Conservation (phyloP, 2,888 invertebrate species). For the Zaprionus bogoriensis region DNA sequence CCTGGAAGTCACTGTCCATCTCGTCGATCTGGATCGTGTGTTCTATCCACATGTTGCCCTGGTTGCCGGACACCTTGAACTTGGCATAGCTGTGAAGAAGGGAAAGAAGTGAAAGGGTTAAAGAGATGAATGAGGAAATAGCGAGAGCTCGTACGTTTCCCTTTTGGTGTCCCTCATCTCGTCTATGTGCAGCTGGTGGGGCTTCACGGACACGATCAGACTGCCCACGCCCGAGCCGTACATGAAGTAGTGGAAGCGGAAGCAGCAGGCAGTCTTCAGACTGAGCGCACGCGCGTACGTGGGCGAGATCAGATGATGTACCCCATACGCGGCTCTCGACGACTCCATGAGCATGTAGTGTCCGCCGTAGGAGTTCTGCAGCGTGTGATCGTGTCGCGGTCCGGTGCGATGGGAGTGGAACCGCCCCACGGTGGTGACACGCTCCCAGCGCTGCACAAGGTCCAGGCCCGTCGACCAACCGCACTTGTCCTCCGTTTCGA, state of each 20-base stretch:
- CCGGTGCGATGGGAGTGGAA: no score
- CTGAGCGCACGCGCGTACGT: conserved; percentile 84
- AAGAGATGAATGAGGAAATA: no score
- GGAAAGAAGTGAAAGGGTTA: no score
- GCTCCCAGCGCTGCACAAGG: conserved; percentile 88
- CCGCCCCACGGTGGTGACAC: conserved; percentile 86
- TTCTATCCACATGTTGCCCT: conserved; percentile 88
- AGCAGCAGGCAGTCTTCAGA: conserved; percentile 84
- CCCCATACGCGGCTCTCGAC: neutral
- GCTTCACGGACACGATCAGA: conserved; percentile 84
- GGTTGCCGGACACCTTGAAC: conserved; percentile 87
- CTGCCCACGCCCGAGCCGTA: conserved; percentile 86
- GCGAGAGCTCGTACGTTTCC: conserved; percentile 34
- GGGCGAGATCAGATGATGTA: conserved; percentile 88
- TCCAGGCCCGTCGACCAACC: conserved; percentile 89
- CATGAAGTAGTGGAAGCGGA: conserved; percentile 91
- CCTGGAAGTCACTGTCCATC: conserved; percentile 85
- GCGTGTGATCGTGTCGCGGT: conserved; percentile 90
- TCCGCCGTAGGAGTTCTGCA: conserved; percentile 85
- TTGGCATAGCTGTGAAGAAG: conserved; percentile 81
- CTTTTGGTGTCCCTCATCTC: conserved; percentile 29
- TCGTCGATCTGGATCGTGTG: conserved; percentile 83
- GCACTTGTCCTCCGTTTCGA: conserved; percentile 85
- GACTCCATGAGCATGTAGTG: conserved; percentile 93
- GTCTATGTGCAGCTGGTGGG: conserved; percentile 73